phyloP scores from a whole-genome alignment of 2,113 vertebrate species.

The Thinocorus orbignyianus region DNA sequence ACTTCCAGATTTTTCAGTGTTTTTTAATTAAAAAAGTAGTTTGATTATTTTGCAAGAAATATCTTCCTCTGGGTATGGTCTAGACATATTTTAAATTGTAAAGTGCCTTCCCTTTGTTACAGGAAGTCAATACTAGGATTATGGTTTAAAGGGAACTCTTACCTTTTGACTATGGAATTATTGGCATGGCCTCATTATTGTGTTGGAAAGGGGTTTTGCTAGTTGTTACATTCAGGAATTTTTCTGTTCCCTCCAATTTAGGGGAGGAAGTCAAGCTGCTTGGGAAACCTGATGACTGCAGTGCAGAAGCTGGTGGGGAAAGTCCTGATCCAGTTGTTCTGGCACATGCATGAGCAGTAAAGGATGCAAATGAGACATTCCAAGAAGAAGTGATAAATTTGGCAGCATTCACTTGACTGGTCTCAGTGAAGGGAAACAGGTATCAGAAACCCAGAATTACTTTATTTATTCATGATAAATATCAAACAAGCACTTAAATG shows the following conservation, averaged over 20 bases:
- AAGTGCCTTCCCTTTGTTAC: background rate
- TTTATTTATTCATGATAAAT: background rate
- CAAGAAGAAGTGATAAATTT: background rate
- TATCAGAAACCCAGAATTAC: background rate
- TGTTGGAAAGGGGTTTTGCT: background rate
- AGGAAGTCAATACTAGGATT: background rate
- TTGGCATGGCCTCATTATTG: background rate
- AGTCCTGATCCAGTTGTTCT: background rate
- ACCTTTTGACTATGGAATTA: background rate
- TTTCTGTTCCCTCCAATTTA: background rate
- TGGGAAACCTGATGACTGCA: background rate
- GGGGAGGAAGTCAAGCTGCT: background rate
- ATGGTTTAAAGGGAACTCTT: background rate
- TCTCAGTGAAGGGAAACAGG: background rate
- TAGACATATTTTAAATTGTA: background rate
- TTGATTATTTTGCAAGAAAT: background rate
- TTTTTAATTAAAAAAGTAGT: background rate
- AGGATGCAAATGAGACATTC: slow-evolving; percentile 25
- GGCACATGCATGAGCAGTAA: background rate
- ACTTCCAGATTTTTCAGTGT: background rate
- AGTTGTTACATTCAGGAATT: background rate
- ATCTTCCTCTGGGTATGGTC: background rate
- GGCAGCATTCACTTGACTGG: background rate
- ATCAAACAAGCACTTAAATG: background rate
- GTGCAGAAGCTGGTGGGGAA: background rate